phyloP scores from a whole-genome alignment of 2,888 invertebrate genomes.

The Serripes groenlandicus region DNA sequence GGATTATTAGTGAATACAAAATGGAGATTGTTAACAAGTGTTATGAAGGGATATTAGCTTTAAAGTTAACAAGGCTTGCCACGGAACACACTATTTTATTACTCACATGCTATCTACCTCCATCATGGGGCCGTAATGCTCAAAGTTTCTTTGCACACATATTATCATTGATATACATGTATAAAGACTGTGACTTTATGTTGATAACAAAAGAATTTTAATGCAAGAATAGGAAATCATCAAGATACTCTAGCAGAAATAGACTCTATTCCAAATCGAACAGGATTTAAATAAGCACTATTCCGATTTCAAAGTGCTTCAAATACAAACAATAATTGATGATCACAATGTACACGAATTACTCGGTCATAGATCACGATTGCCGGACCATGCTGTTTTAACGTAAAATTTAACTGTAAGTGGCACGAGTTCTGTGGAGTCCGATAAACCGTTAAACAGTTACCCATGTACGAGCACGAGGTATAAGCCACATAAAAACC shows the following conservation, averaged over 20 bases:
- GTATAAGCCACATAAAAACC: neutral
- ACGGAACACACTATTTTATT: neutral
- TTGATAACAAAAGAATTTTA: neutral
- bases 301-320: neutral
- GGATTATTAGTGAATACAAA: neutral
- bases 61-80: neutral
- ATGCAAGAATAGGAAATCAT: neutral
- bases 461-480: neutral
- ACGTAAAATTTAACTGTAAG: neutral
- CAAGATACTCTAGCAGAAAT: neutral
- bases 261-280: neutral
- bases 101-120: neutral
- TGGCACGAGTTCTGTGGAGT: neutral
- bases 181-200: neutral
- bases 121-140: neutral
- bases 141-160: neutral
- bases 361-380: constrained; percentile 1
- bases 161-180: neutral
- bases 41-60: constrained; percentile 9
- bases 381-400: constrained; percentile 13
- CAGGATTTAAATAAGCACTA: neutral
- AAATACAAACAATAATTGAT: neutral
- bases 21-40: neutral
- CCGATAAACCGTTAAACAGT: neutral
- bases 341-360: neutral